Conservation (phyloP, 2,113 vertebrate genomes). For the Cygnus atratus region DNA sequence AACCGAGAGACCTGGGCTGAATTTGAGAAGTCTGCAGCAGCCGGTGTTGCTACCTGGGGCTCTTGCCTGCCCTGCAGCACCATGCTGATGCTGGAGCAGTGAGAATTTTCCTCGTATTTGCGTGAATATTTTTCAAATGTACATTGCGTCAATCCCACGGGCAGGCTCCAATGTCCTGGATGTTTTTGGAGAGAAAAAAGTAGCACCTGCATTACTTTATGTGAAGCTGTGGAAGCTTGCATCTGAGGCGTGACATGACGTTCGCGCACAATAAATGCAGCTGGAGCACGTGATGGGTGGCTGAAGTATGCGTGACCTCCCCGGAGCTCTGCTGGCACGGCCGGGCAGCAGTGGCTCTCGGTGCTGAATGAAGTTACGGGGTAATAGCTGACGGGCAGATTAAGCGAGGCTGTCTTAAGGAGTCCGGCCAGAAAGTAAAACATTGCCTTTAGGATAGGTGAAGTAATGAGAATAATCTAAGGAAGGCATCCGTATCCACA, state of each 20-base stretch:
- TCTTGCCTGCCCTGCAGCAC: accelerated
- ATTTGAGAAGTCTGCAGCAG: not conserved
- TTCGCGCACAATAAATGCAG: not conserved
- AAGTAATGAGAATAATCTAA: slow-evolving; percentile 18
- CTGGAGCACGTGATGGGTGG: not conserved
- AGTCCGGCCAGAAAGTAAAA: not conserved
- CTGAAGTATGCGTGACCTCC: not conserved
- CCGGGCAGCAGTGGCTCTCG: not conserved
- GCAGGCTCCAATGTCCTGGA: not conserved
- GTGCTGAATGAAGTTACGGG: not conserved
- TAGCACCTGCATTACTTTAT: not conserved
- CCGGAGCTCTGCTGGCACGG: not conserved
- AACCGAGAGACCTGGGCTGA: not conserved
- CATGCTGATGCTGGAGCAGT: not conserved
- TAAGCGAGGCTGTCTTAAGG: not conserved
- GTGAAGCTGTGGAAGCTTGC: not conserved
- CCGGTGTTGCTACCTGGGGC: not conserved
- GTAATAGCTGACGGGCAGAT: not conserved
- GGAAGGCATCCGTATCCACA: not conserved
- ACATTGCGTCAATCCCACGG: not conserved
- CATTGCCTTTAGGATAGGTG: not conserved
- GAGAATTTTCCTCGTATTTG: not conserved
- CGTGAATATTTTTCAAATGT: not conserved
- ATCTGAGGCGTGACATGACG: not conserved
- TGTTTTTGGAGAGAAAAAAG: not conserved